These are phyloP conservation scores for Ormia ochracea DNA, from an alignment of 2,888 invertebrate genomes.

Conservation along the genomic window DNA sequence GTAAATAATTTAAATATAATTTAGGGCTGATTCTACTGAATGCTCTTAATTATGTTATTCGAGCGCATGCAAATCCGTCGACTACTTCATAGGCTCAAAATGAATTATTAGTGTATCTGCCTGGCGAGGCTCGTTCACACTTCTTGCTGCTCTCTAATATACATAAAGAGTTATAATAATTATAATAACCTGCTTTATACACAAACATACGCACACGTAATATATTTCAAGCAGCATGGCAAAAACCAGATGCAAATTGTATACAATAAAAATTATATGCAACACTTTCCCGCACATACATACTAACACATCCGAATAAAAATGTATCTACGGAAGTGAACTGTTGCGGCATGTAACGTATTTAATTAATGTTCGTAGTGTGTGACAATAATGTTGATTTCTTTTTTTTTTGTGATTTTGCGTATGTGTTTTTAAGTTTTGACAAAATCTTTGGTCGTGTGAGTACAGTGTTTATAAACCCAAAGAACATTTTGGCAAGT, in stretches of 20 bases:
- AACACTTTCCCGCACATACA: background rate
- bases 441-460: slow-evolving; percentile 3
- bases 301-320: slow-evolving; percentile 57
- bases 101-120: too few species aligned
- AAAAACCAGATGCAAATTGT: slow-evolving; percentile 45
- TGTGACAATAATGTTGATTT: slow-evolving; percentile 53
- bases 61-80: too few species aligned
- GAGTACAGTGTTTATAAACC: too few species aligned
- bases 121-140: too few species aligned
- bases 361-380: slow-evolving; percentile 61
- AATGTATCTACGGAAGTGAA: slow-evolving; percentile 67
- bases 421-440: background rate
- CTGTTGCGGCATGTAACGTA: slow-evolving; percentile 65
- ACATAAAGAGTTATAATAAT: too few species aligned
- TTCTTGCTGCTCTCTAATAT: too few species aligned
- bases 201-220: slow-evolving; percentile 20
- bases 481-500: too few species aligned
- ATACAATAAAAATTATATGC: slow-evolving; percentile 52
- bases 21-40: too few species aligned
- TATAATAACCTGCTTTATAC: slow-evolving; percentile 46
- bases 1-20: too few species aligned
- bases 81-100: too few species aligned
- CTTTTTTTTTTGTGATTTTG: background rate
- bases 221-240: background rate
- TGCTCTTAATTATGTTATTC: too few species aligned